These are phyloP conservation scores for Ianthella basta DNA, from an alignment of 37 sponge, comb jelly and placozoan species.

Conservation along the genomic window DNA sequence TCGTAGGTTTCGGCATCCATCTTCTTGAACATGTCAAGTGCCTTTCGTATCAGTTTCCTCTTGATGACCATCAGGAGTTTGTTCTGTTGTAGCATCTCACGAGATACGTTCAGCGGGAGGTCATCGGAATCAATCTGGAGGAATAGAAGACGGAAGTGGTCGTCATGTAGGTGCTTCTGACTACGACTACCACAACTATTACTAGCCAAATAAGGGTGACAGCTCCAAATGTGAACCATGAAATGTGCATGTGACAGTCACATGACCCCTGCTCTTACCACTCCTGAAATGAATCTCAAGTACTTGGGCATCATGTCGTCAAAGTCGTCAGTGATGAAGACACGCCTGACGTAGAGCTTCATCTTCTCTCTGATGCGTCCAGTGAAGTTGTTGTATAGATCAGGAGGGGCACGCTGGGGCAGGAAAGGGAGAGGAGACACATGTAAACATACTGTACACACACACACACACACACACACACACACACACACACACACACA, in stretches of 20 bases:
- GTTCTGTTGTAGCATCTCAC: conserved; percentile 98
- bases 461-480: conserved; percentile 26
- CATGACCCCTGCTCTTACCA: conserved; percentile 58
- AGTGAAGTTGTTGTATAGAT: conserved; percentile 79
- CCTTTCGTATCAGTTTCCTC: conserved; percentile 98
- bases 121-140: conserved; percentile 96
- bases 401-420: conserved; percentile 76
- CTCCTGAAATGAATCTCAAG: conserved; percentile 89
- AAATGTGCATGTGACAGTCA: neutral
- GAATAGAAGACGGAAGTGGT: neutral
- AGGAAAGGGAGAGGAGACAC: neutral
- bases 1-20: conserved; percentile 80
- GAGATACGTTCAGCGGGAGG: conserved; percentile 96
- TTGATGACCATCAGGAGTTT: conserved; percentile 97
- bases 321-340: conserved; percentile 98
- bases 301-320: conserved; percentile 97
- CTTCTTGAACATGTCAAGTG: conserved; percentile 99
- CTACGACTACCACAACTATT: neutral
- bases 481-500: neutral
- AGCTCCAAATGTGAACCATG: neutral
- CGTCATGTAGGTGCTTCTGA: neutral
- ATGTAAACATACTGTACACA: neutral
- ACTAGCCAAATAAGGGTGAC: neutral
- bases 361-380: conserved; percentile 72
- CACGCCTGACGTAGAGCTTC: conserved; percentile 96